A percentile compares a stretch with the other conserved stretches of the same genome.
Evolutionary conservation across 2,113 vertebrate genomes (phyloP).

Genomic region (Sapayoa aenigma): DNA sequence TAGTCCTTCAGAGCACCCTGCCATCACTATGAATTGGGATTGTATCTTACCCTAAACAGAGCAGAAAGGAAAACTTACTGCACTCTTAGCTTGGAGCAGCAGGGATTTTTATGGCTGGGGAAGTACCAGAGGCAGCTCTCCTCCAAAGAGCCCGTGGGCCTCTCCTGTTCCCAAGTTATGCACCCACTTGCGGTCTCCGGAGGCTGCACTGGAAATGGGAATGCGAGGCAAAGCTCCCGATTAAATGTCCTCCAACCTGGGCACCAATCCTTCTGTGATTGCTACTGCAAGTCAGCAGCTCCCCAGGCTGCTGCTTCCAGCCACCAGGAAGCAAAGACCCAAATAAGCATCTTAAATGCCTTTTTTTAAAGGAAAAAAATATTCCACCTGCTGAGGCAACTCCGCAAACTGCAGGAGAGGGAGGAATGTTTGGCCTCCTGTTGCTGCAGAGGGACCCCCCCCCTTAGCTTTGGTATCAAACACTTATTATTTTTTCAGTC

Average conservation of each 20-base stretch:
- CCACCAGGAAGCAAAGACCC: not conserved
- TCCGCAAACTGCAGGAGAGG: not conserved
- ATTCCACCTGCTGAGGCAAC: not conserved
- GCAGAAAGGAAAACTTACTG: not conserved
- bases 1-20: not conserved
- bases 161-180: rapidly evolving
- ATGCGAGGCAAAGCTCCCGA: rapidly evolving
- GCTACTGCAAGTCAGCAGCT: not conserved
- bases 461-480: not conserved
- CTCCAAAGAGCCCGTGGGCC: rapidly evolving
- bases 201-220: not conserved
- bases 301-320: not conserved
- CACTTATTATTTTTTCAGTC: not conserved
- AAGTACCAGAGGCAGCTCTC: not conserved
- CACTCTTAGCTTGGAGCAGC: not conserved
- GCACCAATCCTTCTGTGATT: not conserved
- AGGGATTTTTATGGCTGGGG: not conserved
- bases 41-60: not conserved
- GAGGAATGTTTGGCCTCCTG: not conserved
- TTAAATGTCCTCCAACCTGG: not conserved
- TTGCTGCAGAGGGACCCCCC: not conserved
- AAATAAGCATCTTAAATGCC: not conserved
- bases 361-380: not conserved
- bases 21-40: not conserved
- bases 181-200: not conserved